These are phyloP conservation scores for Onychorhynchus coronatus DNA, from an alignment of 2,113 vertebrate genomes.

Conservation along the genomic window DNA sequence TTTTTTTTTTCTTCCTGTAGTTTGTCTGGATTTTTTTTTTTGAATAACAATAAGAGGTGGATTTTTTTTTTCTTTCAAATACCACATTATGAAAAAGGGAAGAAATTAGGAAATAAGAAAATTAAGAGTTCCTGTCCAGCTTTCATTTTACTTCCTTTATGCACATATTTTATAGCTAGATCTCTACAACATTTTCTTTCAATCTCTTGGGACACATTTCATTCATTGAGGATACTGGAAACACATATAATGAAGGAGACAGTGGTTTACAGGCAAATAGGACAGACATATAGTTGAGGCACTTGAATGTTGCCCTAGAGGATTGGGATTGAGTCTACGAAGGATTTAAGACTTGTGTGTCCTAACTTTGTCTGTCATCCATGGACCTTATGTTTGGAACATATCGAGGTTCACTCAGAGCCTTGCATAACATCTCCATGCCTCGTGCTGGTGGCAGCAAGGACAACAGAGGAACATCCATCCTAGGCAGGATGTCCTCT, in stretches of 20 bases:
- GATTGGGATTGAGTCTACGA: neutral
- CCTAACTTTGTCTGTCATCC: rapidly evolving
- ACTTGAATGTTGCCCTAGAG: neutral
- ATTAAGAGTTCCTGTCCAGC: neutral
- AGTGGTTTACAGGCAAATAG: neutral
- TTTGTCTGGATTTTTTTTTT: neutral
- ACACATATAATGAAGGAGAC: rapidly evolving
- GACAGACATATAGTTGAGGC: neutral
- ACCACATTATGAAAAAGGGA: neutral
- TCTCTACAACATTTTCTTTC: neutral
- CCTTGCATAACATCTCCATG: neutral
- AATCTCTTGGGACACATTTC: neutral
- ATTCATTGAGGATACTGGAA: neutral
- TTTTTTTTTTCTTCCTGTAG: neutral
- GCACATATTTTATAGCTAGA: neutral
- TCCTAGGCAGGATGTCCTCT: neutral
- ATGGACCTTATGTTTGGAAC: neutral
- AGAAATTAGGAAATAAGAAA: slow-evolving; percentile 19
- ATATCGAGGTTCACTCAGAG: neutral
- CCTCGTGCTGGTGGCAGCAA: rapidly evolving
- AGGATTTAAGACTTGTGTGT: neutral
- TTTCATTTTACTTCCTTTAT: neutral
- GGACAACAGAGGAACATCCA: neutral
- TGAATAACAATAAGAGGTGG: neutral
- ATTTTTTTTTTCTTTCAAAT: neutral